These are phyloP conservation scores for Gonocerus acuteangulatus DNA, from an alignment of 2,888 invertebrate species.

Conservation along the genomic window DNA sequence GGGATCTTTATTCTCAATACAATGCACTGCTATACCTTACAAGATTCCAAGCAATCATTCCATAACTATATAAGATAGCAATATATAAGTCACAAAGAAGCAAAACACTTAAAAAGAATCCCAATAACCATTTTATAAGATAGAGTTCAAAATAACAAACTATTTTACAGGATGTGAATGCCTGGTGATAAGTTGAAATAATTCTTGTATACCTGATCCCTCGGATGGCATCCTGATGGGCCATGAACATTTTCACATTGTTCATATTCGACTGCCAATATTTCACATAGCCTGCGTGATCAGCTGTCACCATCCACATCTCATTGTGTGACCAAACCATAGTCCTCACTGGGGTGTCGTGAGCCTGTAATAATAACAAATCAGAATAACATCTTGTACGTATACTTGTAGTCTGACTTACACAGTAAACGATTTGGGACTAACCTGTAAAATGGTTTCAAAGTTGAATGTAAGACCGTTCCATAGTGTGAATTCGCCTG, in stretches of 20 bases:
- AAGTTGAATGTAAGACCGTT: conserved; percentile 99
- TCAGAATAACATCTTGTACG: not conserved
- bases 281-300: conserved; percentile 97
- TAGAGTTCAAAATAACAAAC: conserved; percentile 8
- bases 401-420: not conserved
- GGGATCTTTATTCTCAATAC: conserved; percentile 25
- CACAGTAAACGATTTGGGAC: not conserved
- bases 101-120: conserved; percentile 13
- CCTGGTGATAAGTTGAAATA: conserved; percentile 23
- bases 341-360: conserved; percentile 95
- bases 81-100: conserved; percentile 12
- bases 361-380: conserved; percentile 62
- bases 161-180: conserved; percentile 16
- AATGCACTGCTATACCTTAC: conserved; percentile 9
- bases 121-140: conserved; percentile 1
- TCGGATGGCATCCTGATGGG: conserved; percentile 98
- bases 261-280: conserved; percentile 99
- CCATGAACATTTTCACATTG: conserved; percentile 99
- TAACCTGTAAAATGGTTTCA: conserved; percentile 97
- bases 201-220: conserved; percentile 75
- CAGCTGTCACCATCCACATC: conserved; percentile 99
- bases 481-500: conserved; percentile 99
- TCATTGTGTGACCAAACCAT: conserved; percentile 99
- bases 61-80: not conserved
- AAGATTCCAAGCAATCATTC: not conserved